Base-by-base conservation (phyloP, 2,797 vertebrate species). In the Mionectes olivaceus region DNA sequence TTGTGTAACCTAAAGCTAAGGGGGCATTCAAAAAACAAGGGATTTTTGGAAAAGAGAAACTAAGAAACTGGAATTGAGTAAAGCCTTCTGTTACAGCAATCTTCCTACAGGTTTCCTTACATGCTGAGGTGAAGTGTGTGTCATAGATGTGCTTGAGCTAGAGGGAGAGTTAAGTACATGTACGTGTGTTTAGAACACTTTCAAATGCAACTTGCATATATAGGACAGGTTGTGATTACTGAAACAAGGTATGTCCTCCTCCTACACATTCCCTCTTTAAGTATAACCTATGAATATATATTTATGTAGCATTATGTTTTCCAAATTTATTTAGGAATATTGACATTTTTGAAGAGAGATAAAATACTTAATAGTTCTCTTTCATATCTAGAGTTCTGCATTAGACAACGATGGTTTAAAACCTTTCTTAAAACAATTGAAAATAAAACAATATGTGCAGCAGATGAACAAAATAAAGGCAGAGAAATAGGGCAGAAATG, bases 281-380 rank as follows among this genome's bases (percentile, higher is more conserved):
- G 25, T 75, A 71, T 35, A 70, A 75, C 4, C 25, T 57, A 63
- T 87, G 56, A 87, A 93, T 89, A 89, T 89, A 93, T 89, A 89
- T 89, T 92, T 89, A 70, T 89, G 23, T 50, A 70, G 9, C 25
- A 60, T 64, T 65, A 21, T 89, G 53, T 33, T 92, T 91, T 78
- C 56, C 28, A 71, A 59, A 68, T 78, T 91, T 6, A 7, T 77
- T 53, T 33, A 49, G 12, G 27, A 85, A 56, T 81, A 84, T n/a
- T 82, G 17, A 80, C 87, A 80, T 67, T 85, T 80, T 3, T 79
- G 52, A 87, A 80, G 24, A 18, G 28, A 67, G 3, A 35, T 39
- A n/a, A n/a, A 90, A 93, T 77, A 53, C 11, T 61, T 75, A 22
- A 50, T 79, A 79, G 5, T 60, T 92, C 32, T 64, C 33, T 71